These are phyloP conservation scores for Acronicta psi DNA, from an alignment of 2,888 invertebrate species.

Conservation along the genomic window DNA sequence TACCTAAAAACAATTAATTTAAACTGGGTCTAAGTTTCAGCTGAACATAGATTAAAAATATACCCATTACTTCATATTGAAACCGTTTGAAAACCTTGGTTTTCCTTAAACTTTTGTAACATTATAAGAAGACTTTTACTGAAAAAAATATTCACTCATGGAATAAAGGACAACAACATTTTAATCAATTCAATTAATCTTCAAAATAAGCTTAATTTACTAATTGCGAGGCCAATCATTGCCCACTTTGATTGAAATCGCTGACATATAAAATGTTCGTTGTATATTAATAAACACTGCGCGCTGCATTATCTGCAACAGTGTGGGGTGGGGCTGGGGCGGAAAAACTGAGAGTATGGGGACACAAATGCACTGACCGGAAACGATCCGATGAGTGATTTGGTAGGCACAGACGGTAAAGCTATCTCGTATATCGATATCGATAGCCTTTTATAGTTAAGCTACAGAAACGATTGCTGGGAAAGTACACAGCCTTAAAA, in stretches of 20 bases:
- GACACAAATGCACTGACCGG: constrained; percentile 43
- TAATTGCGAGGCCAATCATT: constrained; percentile 23
- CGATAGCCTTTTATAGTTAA: background rate
- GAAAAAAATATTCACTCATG: too few species aligned
- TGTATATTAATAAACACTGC: constrained; percentile 10
- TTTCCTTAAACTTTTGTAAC: too few species aligned
- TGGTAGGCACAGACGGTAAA: constrained; percentile 31
- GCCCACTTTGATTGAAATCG: constrained; percentile 33
- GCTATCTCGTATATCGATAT: constrained; percentile 24
- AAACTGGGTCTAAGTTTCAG: too few species aligned
- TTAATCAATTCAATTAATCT: constrained; percentile 4
- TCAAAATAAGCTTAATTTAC: constrained; percentile 13
- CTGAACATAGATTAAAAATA: too few species aligned
- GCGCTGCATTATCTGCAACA: constrained; percentile 6
- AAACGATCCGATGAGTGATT: constrained; percentile 52
- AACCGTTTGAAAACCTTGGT: too few species aligned
- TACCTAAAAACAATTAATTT: too few species aligned
- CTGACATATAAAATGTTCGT: constrained; percentile 20
- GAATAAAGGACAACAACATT: too few species aligned
- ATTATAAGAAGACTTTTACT: too few species aligned
- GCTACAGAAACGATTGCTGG: background rate
- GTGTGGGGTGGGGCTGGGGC: constrained; percentile 8
- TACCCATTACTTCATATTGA: too few species aligned
- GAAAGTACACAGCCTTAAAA: too few species aligned
- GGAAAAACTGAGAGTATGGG: constrained; percentile 13